Conservation (phyloP, 2,888 invertebrate genomes). For the Napeogenes sylphis region DNA sequence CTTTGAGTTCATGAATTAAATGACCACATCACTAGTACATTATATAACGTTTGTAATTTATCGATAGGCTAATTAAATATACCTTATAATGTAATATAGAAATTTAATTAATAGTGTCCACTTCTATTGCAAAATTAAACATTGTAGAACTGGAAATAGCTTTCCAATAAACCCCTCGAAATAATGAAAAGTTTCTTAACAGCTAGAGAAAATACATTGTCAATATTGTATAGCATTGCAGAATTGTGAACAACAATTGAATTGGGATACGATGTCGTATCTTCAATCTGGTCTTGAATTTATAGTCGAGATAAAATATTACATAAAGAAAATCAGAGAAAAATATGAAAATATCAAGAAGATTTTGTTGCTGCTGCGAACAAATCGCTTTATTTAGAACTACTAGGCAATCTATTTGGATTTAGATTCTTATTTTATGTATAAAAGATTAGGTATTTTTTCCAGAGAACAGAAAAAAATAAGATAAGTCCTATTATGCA, state of each 20-base stretch:
- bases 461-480: background rate
- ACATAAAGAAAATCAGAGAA: slow-evolving; percentile 5
- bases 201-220: slow-evolving; percentile 12
- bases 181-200: slow-evolving; percentile 7
- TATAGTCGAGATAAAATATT: slow-evolving; percentile 17
- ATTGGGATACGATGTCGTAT: slow-evolving; percentile 18
- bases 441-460: background rate
- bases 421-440: background rate
- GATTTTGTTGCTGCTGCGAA: background rate
- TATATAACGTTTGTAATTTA: background rate
- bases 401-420: background rate
- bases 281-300: slow-evolving; percentile 22
- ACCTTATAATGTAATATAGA: too few species aligned
- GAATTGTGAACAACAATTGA: slow-evolving; percentile 17
- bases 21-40: background rate
- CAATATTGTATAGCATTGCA: slow-evolving; percentile 14
- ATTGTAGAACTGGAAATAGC: background rate
- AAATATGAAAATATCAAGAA: slow-evolving; percentile 10
- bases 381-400: slow-evolving; percentile 3
- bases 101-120: too few species aligned
- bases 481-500: background rate
- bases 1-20: background rate
- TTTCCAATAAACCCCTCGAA: background rate
- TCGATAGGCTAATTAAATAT: too few species aligned
- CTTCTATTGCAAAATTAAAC: background rate